phyloP scores from a whole-genome alignment of 1,140 invertebrate genomes.

The Anadara kagoshimensis region DNA sequence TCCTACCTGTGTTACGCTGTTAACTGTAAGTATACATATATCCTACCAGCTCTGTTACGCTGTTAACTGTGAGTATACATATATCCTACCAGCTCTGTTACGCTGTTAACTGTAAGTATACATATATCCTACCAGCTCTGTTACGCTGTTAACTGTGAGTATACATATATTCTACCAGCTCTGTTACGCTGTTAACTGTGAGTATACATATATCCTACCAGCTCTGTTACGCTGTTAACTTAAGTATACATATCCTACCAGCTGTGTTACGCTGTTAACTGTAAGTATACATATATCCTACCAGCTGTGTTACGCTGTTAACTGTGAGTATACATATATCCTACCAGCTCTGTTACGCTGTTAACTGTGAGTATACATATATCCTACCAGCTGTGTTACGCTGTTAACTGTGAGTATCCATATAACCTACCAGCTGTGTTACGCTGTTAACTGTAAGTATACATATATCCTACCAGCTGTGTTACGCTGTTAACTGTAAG shows the following conservation, averaged over 20 bases:
- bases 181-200: conserved; percentile 96
- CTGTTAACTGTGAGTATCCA: conserved; percentile 98
- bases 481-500: conserved; percentile 96
- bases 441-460: conserved; percentile 95
- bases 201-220: conserved; percentile 98
- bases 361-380: conserved; percentile 97
- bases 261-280: conserved; percentile 97
- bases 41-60: conserved; percentile 97
- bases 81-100: conserved; percentile 98
- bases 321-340: conserved; percentile 96
- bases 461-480: conserved; percentile 98
- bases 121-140: conserved; percentile 98
- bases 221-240: conserved; percentile 97
- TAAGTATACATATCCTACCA: conserved; percentile 98
- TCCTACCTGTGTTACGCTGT: conserved; percentile 98
- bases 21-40: conserved; percentile 95
- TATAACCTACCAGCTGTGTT: conserved; percentile 97
- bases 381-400: conserved; percentile 96
- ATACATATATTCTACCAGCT: conserved; percentile 98
- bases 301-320: conserved; percentile 97
- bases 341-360: conserved; percentile 97
- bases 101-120: conserved; percentile 93
- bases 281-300: conserved; percentile 96
- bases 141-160: conserved; percentile 95
- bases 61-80: conserved; percentile 94